A percentile compares a stretch with the other conserved stretches of the same genome.
These are phyloP conservation scores for Caenorhabditis angaria DNA, from an alignment of 2,888 invertebrate genomes.

Conservation along the genomic window DNA sequence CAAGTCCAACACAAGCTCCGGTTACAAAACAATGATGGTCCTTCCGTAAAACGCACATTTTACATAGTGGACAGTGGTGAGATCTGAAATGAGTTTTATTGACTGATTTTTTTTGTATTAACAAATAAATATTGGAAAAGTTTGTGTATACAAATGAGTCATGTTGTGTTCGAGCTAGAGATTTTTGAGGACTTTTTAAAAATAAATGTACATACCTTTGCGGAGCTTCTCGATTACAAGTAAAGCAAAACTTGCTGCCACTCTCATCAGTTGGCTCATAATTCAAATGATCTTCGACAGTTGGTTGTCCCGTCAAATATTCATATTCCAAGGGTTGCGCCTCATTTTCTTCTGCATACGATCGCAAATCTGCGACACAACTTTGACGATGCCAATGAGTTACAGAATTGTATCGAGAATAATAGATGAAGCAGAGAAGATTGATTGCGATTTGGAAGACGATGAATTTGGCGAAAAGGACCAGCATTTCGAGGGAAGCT, in stretches of 20 bases:
- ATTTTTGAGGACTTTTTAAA: background rate
- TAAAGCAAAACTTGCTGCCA: conserved; percentile 58
- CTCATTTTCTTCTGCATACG: conserved; percentile 34
- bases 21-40: conserved; percentile 75
- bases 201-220: conserved; percentile 25
- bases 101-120: background rate
- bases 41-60: conserved; percentile 73
- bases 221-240: conserved; percentile 62
- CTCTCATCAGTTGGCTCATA: conserved; percentile 37
- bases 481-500: conserved; percentile 20
- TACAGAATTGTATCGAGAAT: conserved; percentile 51
- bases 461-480: conserved; percentile 30
- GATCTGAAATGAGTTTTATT: conserved; percentile 53
- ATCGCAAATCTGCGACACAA: conserved; percentile 51
- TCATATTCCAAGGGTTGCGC: conserved; percentile 20
- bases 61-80: conserved; percentile 74
- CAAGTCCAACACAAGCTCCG: conserved; percentile 74
- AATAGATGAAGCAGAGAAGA: conserved; percentile 50
- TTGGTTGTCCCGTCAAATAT: conserved; percentile 31
- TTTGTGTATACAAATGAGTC: too few species aligned
- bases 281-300: conserved; percentile 30
- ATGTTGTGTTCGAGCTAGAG: too few species aligned
- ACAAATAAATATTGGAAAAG: background rate
- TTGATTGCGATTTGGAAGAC: conserved; percentile 43
- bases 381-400: conserved; percentile 59